Base-by-base conservation (phyloP, 2,113 vertebrate species). In the Chinchilla lanigera region DNA sequence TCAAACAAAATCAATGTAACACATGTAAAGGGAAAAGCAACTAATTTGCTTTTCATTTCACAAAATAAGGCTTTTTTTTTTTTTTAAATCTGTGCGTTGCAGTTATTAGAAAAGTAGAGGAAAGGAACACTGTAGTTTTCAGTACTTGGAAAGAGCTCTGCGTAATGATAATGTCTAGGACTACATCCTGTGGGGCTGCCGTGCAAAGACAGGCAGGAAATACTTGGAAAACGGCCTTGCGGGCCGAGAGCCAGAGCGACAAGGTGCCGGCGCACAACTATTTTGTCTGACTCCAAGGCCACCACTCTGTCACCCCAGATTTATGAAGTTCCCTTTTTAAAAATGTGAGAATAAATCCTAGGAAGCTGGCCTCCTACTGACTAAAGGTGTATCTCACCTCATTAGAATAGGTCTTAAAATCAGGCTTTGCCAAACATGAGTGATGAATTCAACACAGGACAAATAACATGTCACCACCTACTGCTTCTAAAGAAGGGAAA, bases 91-190 rank as follows among this genome's bases (percentile, higher is more conserved):
- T 73, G 3, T 73, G 26, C 20, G 67, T 92, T 60, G 92, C 50
- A 97, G 97, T 94, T 98, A 97, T 96, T 85, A 93, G 94, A 95
- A 97, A 97, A 90, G 1, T 67, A 97, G 97, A 94, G 22, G 41
- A 65, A 89, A 63, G 60, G 30, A 87, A 67, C 81, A 89, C n/a
- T 56, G 54, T 7, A 24, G 71, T 95, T 95, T 86, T 96, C 97
- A 97, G 94, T 78, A 97, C 96, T 97, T 97, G 97, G 93, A 97
- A 96, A 90, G 17, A 71, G 97, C 92, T 90, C 94, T 86, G 94
- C 67, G 61, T 90, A 98, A 96, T 87, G 94, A 98, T n/a, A 97
- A 96, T 82, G 97, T 87, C 89, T 94, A 96, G 83, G 93, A 96
- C 94, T 93, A 92, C 92, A 98, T 96, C 96, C 97, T 95, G 77